These are phyloP conservation scores for Limenitis camilla DNA, from an alignment of 2,888 invertebrate genomes.

Conservation along the genomic window DNA sequence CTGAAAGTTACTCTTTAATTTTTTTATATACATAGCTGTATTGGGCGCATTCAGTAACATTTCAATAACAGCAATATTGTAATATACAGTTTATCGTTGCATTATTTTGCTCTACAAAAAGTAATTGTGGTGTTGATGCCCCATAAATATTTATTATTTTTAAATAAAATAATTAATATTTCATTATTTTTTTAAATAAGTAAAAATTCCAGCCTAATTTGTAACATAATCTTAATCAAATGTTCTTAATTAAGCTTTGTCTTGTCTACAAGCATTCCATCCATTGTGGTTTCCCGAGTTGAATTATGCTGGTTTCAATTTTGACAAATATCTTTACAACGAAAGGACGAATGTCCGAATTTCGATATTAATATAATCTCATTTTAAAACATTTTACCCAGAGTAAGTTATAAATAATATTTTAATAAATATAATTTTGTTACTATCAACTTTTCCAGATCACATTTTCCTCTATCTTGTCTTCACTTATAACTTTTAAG, in stretches of 20 bases:
- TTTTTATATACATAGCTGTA: too few species aligned
- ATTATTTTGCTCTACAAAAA: too few species aligned
- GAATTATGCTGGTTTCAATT: background rate
- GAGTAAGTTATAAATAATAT: constrained; percentile 4
- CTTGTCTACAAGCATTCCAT: constrained; percentile 40
- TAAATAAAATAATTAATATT: too few species aligned
- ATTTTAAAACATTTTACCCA: constrained; percentile 1
- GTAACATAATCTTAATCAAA: background rate
- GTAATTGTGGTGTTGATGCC: too few species aligned
- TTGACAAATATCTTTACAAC: background rate
- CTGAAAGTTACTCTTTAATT: too few species aligned
- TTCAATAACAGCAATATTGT: too few species aligned
- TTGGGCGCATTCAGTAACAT: too few species aligned
- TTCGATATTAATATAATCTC: constrained; percentile 13
- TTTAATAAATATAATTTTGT: constrained; percentile 19
- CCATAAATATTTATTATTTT: too few species aligned
- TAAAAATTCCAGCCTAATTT: too few species aligned
- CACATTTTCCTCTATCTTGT: constrained; percentile 2
- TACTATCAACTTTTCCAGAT: constrained; percentile 8
- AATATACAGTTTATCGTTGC: too few species aligned
- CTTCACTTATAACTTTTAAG: background rate
- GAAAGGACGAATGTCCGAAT: constrained; percentile 1
- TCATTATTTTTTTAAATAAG: too few species aligned
- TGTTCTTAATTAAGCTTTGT: constrained; percentile 1
- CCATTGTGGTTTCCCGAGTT: constrained; percentile 29